Percentiles rank a stretch among this genome's conserved stretches.
Conservation (phyloP, 2,797 vertebrate genomes). For the Psittacula derbiana region DNA sequence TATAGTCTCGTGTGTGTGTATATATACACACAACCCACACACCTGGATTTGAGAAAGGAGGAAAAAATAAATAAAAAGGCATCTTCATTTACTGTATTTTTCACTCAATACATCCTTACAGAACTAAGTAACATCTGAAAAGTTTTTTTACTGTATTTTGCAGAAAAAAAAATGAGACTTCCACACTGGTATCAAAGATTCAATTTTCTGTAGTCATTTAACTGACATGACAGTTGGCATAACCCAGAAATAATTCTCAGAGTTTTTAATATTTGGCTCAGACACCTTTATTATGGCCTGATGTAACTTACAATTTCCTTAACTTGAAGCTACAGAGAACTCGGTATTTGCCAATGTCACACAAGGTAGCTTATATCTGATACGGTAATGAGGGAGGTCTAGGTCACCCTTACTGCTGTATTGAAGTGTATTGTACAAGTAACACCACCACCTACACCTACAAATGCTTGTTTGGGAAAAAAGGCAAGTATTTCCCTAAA, state of each 20-base stretch:
- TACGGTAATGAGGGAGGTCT: not conserved
- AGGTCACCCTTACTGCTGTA: not conserved
- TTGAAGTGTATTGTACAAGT: not conserved
- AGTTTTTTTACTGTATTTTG: not conserved
- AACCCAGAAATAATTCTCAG: not conserved
- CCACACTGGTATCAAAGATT: not conserved
- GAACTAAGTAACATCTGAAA: not conserved
- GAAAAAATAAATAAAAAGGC: not conserved
- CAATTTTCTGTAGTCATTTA: not conserved
- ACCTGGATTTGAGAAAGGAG: not conserved
- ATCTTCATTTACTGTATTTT: not conserved
- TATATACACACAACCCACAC: accelerated
- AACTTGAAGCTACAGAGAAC: not conserved
- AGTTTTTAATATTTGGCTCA: not conserved
- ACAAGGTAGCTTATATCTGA: not conserved
- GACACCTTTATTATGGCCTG: not conserved
- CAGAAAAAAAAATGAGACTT: not conserved
- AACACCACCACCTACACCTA: not conserved
- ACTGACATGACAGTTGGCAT: not conserved
- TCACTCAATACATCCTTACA: not conserved
- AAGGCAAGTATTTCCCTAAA: not conserved
- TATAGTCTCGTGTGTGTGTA: not conserved
- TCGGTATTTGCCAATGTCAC: not conserved
- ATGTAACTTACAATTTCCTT: not conserved
- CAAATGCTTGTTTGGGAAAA: not conserved